Evolutionary conservation across 2,797 vertebrate genomes (phyloP).

Genomic region (Cichlasoma orientale): DNA sequence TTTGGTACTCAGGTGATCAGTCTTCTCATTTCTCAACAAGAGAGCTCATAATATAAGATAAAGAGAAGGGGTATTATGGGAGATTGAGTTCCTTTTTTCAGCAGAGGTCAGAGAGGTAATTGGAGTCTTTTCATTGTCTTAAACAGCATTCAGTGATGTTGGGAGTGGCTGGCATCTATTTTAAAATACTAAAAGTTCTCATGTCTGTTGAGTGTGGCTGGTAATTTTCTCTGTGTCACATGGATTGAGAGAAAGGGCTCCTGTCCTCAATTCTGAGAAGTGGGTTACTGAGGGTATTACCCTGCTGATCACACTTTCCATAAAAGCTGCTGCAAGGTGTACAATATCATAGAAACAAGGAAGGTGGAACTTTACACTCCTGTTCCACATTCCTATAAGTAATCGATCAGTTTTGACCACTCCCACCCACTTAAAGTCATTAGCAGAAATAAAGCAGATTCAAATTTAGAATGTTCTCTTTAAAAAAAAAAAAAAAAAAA

Average conservation of each 20-base stretch:
- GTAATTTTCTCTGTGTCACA: not conserved
- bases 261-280: conserved; percentile 12
- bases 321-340: not conserved
- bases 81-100: not conserved
- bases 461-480: not conserved
- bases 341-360: not conserved
- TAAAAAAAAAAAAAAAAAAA: too few relatives aligned
- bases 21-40: not conserved
- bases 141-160: not conserved
- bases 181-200: not conserved
- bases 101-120: not conserved
- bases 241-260: conserved; percentile 1
- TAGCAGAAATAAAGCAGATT: not conserved
- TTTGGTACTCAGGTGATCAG: not conserved
- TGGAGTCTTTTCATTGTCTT: not conserved
- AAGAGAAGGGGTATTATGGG: not conserved
- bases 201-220: not conserved
- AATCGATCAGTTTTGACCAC: not conserved
- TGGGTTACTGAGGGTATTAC: not conserved
- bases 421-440: not conserved
- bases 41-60: not conserved
- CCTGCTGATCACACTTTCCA: not conserved
- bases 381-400: not conserved
- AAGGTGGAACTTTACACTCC: not conserved
- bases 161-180: not conserved